A percentile compares a stretch with the other conserved stretches of the same genome.
These are phyloP conservation scores for Phoeniculus purpureus DNA, from an alignment of 2,797 vertebrate genomes.

Conservation along the genomic window DNA sequence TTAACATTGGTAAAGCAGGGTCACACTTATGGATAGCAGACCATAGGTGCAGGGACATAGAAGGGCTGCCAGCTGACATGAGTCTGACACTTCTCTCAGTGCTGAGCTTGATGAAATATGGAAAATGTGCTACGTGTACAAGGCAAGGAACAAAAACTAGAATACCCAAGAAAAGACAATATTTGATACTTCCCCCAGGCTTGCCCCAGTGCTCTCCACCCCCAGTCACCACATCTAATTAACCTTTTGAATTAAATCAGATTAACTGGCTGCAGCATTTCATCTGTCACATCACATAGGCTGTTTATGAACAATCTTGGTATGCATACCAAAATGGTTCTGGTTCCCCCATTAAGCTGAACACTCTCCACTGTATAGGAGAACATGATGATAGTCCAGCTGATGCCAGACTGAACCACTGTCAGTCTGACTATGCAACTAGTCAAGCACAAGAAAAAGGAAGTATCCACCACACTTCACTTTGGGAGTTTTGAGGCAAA, in stretches of 20 bases:
- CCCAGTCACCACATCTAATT: neutral
- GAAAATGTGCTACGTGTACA: neutral
- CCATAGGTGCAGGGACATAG: neutral
- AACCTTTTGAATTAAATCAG: neutral
- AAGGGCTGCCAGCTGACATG: neutral
- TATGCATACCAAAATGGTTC: neutral
- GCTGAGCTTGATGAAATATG: neutral
- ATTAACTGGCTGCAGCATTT: neutral
- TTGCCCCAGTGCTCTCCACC: neutral
- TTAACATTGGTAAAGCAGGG: neutral
- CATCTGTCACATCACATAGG: fast-evolving
- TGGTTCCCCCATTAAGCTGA: neutral
- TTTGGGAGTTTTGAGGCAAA: neutral
- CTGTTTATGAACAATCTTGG: neutral
- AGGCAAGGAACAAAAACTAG: neutral
- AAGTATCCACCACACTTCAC: neutral
- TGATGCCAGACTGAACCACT: neutral
- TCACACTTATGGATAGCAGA: neutral
- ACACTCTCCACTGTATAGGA: neutral
- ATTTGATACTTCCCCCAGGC: neutral
- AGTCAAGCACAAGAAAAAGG: neutral
- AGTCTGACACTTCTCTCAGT: neutral
- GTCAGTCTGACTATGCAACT: neutral
- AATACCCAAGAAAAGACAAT: neutral
- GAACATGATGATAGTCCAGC: neutral